Evolutionary conservation across 2,888 invertebrate genomes (phyloP).

Genomic region (Schrankia costaestrigalis): DNA sequence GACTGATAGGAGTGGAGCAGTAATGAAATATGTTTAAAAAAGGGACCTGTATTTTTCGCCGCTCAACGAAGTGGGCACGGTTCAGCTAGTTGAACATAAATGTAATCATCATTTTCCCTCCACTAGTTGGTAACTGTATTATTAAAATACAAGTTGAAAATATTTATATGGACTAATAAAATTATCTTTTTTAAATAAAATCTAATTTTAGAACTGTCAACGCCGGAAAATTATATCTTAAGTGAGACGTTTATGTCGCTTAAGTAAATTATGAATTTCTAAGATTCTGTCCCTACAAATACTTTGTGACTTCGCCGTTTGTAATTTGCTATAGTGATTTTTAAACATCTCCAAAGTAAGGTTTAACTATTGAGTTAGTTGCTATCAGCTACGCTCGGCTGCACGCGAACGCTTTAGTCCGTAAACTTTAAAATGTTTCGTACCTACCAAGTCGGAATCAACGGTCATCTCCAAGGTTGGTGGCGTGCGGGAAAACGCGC

Average conservation of each 20-base stretch:
- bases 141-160: no score
- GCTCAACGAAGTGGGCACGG: no score
- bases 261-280: conserved; percentile 3
- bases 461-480: conserved; percentile 39
- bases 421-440: conserved; percentile 19
- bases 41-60: no score
- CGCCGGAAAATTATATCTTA: no score
- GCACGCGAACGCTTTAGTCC: conserved; percentile 7
- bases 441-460: conserved; percentile 24
- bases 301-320: conserved; percentile 2
- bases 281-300: conserved; percentile 3
- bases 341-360: conserved; percentile 7
- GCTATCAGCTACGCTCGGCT: conserved; percentile 9
- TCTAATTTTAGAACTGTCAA: no score
- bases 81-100: no score
- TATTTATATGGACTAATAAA: no score
- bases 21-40: no score
- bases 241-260: conserved; percentile 1
- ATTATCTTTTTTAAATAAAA: no score
- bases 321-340: conserved; percentile 5
- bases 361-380: conserved; percentile 4
- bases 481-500: conserved; percentile 35
- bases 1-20: no score
- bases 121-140: no score
- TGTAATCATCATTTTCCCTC: no score